Evolutionary conservation across 2,113 vertebrate genomes (phyloP).

Genomic region (Falcunculus frontatus): DNA sequence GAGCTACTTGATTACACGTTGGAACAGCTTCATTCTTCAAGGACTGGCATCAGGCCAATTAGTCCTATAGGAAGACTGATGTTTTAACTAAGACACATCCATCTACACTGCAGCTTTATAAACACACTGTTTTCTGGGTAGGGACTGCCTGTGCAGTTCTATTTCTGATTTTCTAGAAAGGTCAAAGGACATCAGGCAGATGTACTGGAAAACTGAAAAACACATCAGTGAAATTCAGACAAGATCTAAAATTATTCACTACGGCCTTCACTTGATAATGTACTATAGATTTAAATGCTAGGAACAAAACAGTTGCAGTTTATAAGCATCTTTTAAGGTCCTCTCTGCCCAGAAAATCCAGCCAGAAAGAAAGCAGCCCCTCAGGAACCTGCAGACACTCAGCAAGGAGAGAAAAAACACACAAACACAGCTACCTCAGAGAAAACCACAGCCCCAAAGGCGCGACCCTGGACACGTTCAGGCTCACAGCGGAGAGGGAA

Average conservation of each 20-base stretch:
- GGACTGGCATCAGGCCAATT: slow-evolving; percentile 48
- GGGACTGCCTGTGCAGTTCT: neutral
- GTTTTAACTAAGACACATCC: slow-evolving; percentile 42
- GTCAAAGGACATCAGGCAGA: neutral
- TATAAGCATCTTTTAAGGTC: neutral
- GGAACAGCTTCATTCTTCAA: slow-evolving; percentile 61
- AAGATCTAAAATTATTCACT: neutral
- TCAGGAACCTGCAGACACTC: neutral
- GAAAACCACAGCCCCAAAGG: neutral
- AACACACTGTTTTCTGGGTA: neutral
- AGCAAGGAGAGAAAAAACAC: neutral
- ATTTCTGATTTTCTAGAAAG: neutral
- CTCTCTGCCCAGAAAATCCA: neutral
- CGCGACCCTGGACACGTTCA: rapidly evolving
- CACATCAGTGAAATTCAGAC: neutral
- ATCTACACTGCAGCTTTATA: slow-evolving; percentile 18
- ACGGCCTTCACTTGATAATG: neutral
- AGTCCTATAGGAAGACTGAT: slow-evolving; percentile 47
- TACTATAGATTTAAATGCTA: neutral
- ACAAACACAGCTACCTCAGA: neutral
- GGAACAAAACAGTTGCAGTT: neutral
- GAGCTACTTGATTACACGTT: slow-evolving; percentile 60
- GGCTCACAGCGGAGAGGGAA: neutral
- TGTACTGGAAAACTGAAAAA: neutral
- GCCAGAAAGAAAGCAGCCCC: neutral